Percentiles rank a stretch among this genome's conserved stretches.
Conservation (phyloP, 2,888 invertebrate species). For the Meta bourneti region DNA sequence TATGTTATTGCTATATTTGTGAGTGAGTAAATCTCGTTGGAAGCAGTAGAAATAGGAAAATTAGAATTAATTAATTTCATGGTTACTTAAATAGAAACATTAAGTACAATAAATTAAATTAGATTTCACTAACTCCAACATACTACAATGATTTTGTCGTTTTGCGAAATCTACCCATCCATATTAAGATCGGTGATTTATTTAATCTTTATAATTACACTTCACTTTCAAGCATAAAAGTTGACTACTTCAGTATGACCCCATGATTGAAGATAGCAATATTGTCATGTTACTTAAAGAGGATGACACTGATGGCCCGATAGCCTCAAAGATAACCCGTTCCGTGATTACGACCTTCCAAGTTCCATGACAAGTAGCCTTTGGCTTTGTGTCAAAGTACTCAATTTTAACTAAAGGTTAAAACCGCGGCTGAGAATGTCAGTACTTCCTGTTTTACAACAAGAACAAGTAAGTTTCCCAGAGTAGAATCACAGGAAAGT, state of each 20-base stretch:
- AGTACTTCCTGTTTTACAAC: constrained; percentile 55
- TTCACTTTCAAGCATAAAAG: no score
- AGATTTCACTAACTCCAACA: no score
- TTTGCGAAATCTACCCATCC: no score
- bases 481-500: constrained; percentile 32
- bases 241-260: not conserved
- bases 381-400: constrained; percentile 56
- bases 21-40: no score
- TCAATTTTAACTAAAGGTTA: constrained; percentile 26
- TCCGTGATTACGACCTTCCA: constrained; percentile 29
- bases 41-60: no score
- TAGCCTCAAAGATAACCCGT: constrained; percentile 31
- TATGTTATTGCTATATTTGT: no score
- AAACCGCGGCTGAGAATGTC: constrained; percentile 27
- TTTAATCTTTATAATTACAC: no score
- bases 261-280: not conserved
- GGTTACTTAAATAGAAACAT: no score
- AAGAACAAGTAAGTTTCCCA: constrained; percentile 32
- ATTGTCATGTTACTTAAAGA: not conserved
- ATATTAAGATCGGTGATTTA: no score
- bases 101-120: no score
- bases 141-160: no score
- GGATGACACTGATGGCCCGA: constrained; percentile 1
- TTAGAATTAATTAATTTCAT: no score
- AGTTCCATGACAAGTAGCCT: constrained; percentile 40